Percentiles rank a stretch among this genome's conserved stretches.
Conservation (phyloP, 2,113 vertebrate genomes). For the Canis aureus region DNA sequence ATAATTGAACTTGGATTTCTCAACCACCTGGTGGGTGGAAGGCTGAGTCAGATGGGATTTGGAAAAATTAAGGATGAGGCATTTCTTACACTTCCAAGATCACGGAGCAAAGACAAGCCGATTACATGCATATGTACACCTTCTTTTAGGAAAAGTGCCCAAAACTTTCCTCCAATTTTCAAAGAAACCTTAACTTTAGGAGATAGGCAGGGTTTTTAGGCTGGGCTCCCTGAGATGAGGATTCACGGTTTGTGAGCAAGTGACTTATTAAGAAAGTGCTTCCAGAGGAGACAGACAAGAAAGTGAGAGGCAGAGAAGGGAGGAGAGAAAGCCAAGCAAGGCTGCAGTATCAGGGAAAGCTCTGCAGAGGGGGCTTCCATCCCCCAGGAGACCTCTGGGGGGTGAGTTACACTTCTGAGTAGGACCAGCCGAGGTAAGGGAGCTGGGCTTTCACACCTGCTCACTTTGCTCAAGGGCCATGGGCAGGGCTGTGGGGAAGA, state of each 20-base stretch:
- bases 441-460: not conserved
- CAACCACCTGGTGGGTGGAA: slow-evolving; percentile 17
- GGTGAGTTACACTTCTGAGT: not conserved
- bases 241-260: not conserved
- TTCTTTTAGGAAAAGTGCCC: slow-evolving; percentile 18
- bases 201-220: not conserved
- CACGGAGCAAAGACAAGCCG: not conserved
- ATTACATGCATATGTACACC: not conserved
- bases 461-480: not conserved
- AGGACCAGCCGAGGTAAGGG: not conserved
- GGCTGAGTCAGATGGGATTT: slow-evolving; percentile 21
- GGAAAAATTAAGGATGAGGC: slow-evolving; percentile 20
- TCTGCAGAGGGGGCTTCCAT: not conserved
- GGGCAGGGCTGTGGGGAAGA: not conserved
- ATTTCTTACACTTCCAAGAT: slow-evolving; percentile 31
- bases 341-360: not conserved
- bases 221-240: not conserved
- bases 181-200: not conserved
- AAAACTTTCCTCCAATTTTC: slow-evolving; percentile 17
- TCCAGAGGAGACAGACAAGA: not conserved
- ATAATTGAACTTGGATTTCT: slow-evolving; percentile 4
- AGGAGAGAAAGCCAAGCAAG: not conserved
- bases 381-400: not conserved
- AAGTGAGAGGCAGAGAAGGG: not conserved
- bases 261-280: slow-evolving; percentile 29